Base-by-base conservation (phyloP, 2,888 invertebrate species). In the Scaeva pyrastri region DNA sequence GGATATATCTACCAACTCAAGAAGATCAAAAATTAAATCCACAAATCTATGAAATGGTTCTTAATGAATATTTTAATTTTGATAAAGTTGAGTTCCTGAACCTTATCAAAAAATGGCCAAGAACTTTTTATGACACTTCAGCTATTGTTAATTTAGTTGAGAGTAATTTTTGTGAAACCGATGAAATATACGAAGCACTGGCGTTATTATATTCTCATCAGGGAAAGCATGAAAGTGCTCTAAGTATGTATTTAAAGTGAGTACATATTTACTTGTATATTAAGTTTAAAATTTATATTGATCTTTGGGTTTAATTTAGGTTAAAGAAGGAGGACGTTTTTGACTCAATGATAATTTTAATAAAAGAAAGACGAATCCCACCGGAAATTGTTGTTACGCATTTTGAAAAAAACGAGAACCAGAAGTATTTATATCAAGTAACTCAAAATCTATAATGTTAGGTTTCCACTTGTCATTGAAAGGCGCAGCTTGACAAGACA, bases 261-360 rank as follows among this genome's bases (percentile, higher is more conserved):
- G 94, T n/a, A n/a, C n/a, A n/a, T n/a, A n/a, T n/a, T n/a, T n/a
- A n/a, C n/a, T n/a, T n/a, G n/a, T n/a, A n/a, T n/a, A n/a, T n/a
- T n/a, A n/a, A n/a, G n/a, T n/a, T n/a, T n/a, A n/a, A n/a, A n/a
- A n/a, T 91, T 6, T 4, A 26, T 3, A 3, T 19, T 2, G 19
- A 45, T n/a, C n/a, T n/a, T n/a, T 31, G 1, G 10, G 10, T 10
- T 39, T 50, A 0, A n/a, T 90, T 14, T 88, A 95, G 95, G 90
- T 93, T 98, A 68, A 95, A 96, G 90, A 97, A 98, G 92, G 96
- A 96, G 91, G 97, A 97, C 90, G 98, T 98, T 12, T 99, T 99
- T 91, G 94, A 95, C n/a, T n/a, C n/a, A 86, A 93, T 99, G 82
- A 98, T 99, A 68, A 94, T 98, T 90, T 94, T 98, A 60, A 92